Percentiles rank a stretch among this genome's conserved stretches.
Evolutionary conservation across 2,113 vertebrate genomes (phyloP).

Genomic region (Agapornis roseicollis): DNA sequence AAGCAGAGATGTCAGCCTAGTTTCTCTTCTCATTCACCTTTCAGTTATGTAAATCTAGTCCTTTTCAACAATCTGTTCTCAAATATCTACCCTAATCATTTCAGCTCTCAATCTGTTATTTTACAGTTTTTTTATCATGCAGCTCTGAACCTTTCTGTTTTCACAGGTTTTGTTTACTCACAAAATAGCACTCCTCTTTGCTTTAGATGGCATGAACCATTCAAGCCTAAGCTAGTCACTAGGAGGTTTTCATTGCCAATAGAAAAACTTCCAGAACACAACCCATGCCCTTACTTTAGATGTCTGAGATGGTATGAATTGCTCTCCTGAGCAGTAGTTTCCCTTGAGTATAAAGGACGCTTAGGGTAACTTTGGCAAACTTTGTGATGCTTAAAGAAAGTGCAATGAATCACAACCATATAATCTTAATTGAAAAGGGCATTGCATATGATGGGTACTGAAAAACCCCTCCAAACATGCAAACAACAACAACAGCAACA

Average conservation of each 20-base stretch:
- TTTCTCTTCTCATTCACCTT: not conserved
- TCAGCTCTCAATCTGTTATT: not conserved
- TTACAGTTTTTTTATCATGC: not conserved
- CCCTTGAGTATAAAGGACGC: not conserved
- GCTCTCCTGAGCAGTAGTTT: not conserved
- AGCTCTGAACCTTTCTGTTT: not conserved
- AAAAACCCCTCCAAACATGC: not conserved
- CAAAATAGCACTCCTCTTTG: not conserved
- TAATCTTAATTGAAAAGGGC: not conserved
- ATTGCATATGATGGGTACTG: not conserved
- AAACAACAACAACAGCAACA: not conserved
- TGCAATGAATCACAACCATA: not conserved
- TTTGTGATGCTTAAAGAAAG: not conserved
- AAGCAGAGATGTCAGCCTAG: not conserved
- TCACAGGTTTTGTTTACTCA: not conserved
- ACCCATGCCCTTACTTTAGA: not conserved
- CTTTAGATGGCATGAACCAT: not conserved
- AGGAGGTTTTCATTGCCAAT: not conserved
- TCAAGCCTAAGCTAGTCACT: not conserved
- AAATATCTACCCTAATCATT: not conserved
- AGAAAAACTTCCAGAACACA: not conserved
- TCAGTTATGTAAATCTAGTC: not conserved
- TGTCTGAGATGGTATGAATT: not conserved
- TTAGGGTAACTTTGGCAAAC: not conserved
- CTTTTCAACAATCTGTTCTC: slow-evolving; percentile 10